phyloP scores from a whole-genome alignment of 2,888 invertebrate species.

The Kuschelorhynchus macadamiae region DNA sequence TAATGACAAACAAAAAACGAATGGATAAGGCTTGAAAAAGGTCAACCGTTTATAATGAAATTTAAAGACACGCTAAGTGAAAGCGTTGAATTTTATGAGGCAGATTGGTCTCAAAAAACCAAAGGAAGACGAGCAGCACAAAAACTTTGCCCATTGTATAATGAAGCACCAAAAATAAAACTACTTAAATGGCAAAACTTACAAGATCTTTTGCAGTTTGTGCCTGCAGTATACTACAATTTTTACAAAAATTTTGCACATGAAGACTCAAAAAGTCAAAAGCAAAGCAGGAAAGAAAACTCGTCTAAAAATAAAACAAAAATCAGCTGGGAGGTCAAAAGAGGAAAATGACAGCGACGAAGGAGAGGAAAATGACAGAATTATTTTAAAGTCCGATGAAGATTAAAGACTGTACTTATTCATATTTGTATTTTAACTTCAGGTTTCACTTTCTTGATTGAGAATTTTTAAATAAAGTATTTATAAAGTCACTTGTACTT shows the following conservation, averaged over 20 bases:
- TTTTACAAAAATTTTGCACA: constrained; percentile 4
- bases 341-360: constrained; percentile 1
- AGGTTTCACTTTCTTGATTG: too few species aligned
- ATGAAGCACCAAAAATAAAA: constrained; percentile 5
- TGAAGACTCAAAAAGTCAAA: constrained; percentile 4
- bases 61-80: too few species aligned
- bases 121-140: neutral
- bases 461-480: too few species aligned
- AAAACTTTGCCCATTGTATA: constrained; percentile 3
- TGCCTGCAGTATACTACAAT: neutral
- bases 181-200: constrained; percentile 6
- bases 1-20: neutral
- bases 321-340: neutral
- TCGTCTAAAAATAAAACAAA: too few species aligned
- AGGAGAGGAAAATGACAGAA: constrained; percentile 7
- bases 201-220: constrained; percentile 6
- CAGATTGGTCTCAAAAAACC: neutral
- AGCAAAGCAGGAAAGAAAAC: constrained; percentile 3
- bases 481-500: too few species aligned
- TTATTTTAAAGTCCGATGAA: constrained; percentile 6
- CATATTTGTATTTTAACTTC: too few species aligned
- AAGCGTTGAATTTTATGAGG: neutral
- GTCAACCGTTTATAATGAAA: too few species aligned
- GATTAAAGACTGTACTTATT: neutral
- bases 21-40: neutral